Evolutionary conservation across 2,888 invertebrate species (phyloP).

Genomic region (Oscheius sp.): DNA sequence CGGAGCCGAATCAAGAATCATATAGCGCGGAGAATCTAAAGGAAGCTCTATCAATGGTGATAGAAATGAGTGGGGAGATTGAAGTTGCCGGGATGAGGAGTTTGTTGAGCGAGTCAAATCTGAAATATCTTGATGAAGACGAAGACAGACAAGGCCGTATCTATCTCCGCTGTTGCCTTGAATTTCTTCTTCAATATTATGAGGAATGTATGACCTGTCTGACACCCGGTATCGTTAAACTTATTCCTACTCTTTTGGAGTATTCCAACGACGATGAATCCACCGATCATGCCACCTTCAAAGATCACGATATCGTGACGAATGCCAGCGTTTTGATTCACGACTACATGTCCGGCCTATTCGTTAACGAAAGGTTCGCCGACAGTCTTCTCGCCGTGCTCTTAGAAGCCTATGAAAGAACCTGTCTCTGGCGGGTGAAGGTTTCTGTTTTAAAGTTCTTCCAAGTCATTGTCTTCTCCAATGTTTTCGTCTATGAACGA

Average conservation of each 20-base stretch:
- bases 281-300: slow-evolving; percentile 28
- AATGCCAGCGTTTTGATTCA: slow-evolving; percentile 34
- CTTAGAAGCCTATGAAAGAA: slow-evolving; percentile 21
- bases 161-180: slow-evolving; percentile 43
- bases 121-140: slow-evolving; percentile 13
- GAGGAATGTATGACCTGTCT: slow-evolving; percentile 37
- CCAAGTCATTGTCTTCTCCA: slow-evolving; percentile 52
- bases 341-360: slow-evolving; percentile 40
- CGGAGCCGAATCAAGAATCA: not conserved
- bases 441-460: slow-evolving; percentile 39
- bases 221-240: slow-evolving; percentile 37
- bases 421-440: slow-evolving; percentile 34
- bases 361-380: slow-evolving; percentile 31
- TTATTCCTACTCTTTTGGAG: slow-evolving; percentile 42
- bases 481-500: slow-evolving; percentile 39
- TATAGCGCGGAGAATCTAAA: not conserved
- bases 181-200: slow-evolving; percentile 40
- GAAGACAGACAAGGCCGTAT: slow-evolving; percentile 29
- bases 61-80: not conserved
- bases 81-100: slow-evolving; percentile 6
- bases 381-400: slow-evolving; percentile 31
- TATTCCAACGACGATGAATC: slow-evolving; percentile 45
- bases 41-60: slow-evolving; percentile 1
- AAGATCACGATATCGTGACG: slow-evolving; percentile 38
- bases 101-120: slow-evolving; percentile 6